A percentile compares a stretch with the other conserved stretches of the same genome.
phyloP scores from a whole-genome alignment of 2,888 invertebrate species.

The Zygaena filipendulae region DNA sequence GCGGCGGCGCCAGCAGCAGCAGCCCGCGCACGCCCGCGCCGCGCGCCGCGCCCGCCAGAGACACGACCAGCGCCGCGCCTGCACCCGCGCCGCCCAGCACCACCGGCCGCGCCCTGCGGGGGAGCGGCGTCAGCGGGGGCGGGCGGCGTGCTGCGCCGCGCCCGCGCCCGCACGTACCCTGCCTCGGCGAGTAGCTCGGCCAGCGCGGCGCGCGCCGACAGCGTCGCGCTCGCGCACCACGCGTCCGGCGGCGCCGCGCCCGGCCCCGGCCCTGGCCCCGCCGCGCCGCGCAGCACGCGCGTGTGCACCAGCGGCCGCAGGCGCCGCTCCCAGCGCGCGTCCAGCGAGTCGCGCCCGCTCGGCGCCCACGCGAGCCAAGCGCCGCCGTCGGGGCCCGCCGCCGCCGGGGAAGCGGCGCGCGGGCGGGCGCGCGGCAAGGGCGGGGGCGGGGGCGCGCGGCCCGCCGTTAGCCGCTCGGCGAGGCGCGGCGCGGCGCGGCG shows the following conservation, averaged over 20 bases:
- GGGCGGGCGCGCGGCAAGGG: conserved; percentile 8
- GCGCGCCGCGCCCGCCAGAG: conserved; percentile 19
- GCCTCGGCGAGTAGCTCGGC: conserved; percentile 31
- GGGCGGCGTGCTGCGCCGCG: conserved; percentile 20
- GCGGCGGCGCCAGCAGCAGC: conserved; percentile 76
- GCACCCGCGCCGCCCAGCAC: conserved; percentile 29
- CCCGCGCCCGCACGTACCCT: conserved; percentile 27
- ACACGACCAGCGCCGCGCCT: conserved; percentile 24
- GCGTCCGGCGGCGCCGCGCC: conserved; percentile 22
- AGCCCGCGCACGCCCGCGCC: conserved; percentile 48
- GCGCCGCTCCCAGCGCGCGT: conserved; percentile 22
- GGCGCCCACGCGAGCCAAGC: conserved; percentile 23
- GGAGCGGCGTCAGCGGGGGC: too few relatives aligned
- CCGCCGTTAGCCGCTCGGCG: conserved; percentile 18
- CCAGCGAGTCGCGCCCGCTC: conserved; percentile 17
- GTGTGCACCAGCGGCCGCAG: conserved; percentile 28
- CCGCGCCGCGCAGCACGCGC: conserved; percentile 21
- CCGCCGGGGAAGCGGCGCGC: conserved; percentile 8
- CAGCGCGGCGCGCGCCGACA: conserved; percentile 29
- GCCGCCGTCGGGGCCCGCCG: conserved; percentile 12
- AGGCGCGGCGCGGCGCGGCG: conserved; percentile 28
- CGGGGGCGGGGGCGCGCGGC: conserved; percentile 11
- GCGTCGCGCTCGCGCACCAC: conserved; percentile 32
- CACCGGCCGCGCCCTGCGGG: conserved; percentile 20
- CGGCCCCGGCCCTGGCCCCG: conserved; percentile 20